Percentiles rank a stretch among this genome's conserved stretches.
Conservation (phyloP, 2,113 vertebrate genomes). For the Catharus bicknelli region DNA sequence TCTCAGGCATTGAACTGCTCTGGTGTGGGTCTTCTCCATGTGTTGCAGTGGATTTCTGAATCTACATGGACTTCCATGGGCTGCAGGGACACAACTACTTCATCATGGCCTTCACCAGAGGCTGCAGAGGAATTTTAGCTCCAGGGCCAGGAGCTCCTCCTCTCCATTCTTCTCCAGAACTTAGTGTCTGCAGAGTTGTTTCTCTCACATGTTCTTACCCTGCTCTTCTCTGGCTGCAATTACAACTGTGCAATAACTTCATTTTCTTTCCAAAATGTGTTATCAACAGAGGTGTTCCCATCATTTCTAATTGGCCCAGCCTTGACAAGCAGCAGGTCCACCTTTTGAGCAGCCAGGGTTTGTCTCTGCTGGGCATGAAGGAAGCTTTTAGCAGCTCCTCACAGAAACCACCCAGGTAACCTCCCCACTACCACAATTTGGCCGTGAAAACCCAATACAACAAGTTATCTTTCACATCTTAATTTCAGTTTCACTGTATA, state of each 20-base stretch:
- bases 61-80: too few relatives aligned
- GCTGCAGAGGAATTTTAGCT: background rate
- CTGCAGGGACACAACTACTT: background rate
- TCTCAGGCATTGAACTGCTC: background rate
- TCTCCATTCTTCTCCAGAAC: background rate
- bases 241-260: background rate
- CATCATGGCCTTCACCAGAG: rapidly evolving
- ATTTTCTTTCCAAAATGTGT: background rate
- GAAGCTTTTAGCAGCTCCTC: background rate
- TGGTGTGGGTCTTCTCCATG: background rate
- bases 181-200: background rate
- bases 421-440: background rate
- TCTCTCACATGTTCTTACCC: too few relatives aligned
- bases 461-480: background rate
- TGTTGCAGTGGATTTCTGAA: background rate
- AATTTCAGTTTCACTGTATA: background rate
- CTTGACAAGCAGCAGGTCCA: background rate
- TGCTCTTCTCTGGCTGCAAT: background rate
- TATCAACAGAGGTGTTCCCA: background rate
- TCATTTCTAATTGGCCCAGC: background rate
- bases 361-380: background rate
- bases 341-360: background rate
- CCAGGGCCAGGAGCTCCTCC: rapidly evolving
- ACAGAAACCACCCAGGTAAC: background rate
- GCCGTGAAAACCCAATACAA: rapidly evolving